Evolutionary conservation across 2,797 vertebrate genomes (phyloP).

Genomic region (Brotogeris chrysoptera): DNA sequence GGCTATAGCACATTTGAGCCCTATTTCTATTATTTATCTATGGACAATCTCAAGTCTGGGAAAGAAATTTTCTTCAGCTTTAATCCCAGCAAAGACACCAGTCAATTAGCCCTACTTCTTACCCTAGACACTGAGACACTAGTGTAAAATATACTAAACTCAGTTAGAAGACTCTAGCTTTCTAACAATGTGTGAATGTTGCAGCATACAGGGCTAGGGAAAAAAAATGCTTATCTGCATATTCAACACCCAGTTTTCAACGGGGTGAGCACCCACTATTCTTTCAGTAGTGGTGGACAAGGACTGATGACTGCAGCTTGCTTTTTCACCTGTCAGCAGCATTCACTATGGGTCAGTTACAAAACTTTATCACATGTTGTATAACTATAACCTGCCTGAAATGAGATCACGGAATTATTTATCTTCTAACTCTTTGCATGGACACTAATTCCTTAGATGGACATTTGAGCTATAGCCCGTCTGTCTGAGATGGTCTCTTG

Average conservation of each 20-base stretch:
- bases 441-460: neutral
- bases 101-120: neutral
- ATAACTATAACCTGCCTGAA: neutral
- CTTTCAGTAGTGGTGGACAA: neutral
- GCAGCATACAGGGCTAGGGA: neutral
- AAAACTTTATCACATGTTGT: neutral
- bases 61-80: neutral
- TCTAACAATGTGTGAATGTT: neutral
- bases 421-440: neutral
- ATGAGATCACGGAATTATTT: conserved; percentile 29
- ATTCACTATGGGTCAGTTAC: neutral
- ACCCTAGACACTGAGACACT: neutral
- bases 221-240: neutral
- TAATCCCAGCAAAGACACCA: neutral
- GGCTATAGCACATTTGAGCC: neutral
- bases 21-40: neutral
- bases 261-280: neutral
- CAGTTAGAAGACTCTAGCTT: neutral
- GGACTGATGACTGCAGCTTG: neutral
- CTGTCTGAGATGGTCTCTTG: neutral
- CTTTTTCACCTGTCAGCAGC: neutral
- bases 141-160: neutral
- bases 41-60: neutral
- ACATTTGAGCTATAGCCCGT: neutral
- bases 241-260: neutral